Evolutionary conservation across 2,888 invertebrate species (phyloP), one percentile per base, ranked within the genome.

Genomic region (Rapana venosa): DNA sequence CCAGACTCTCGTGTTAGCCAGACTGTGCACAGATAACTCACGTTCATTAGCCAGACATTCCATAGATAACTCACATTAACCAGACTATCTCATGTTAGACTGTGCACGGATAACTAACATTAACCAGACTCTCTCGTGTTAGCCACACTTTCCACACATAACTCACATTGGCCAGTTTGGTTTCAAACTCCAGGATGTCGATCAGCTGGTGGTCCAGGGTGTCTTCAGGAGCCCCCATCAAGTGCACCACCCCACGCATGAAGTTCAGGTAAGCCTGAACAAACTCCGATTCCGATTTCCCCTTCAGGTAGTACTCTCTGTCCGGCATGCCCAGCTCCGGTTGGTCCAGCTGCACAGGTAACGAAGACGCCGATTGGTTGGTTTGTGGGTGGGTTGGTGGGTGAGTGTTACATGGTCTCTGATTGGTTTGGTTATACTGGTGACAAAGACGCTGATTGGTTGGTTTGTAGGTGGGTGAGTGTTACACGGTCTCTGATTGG

Each of bases 321-420:
- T 96, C 98, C 4, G 98, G 98, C 92, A 98, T 96, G 0, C 98
- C 98, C 93, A 98, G 96, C 87, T 97, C 97, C 0, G 98, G 98
- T 96, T 99, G 98, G 96, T 99, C 98, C 94, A 99, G 97, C 97
- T 98, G 32, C 32, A 32, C 17, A 17, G 35, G 35, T 66, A 6
- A 66, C 17, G 17, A 35, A 2, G 32, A 35, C n/a, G 74, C 22
- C 8, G 74, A n/a, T 2, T 30, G 30, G 26, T 30, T 2, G n/a
- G 74, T 22, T 30, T 74, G 13, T 20, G 13, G 66, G 66, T n/a
- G n/a, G n/a, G n/a, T n/a, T n/a, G n/a, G 17, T 66, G 66, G 26
- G 47, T 47, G 47, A 47, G 47, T 2, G 47, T 47, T 47, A 66
- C 17, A 17, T 15, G 20, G 26, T 22, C 5, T 26, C 1, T 66